phyloP scores from a whole-genome alignment of 2,113 vertebrate genomes.

The Sclerurus mexicanus region DNA sequence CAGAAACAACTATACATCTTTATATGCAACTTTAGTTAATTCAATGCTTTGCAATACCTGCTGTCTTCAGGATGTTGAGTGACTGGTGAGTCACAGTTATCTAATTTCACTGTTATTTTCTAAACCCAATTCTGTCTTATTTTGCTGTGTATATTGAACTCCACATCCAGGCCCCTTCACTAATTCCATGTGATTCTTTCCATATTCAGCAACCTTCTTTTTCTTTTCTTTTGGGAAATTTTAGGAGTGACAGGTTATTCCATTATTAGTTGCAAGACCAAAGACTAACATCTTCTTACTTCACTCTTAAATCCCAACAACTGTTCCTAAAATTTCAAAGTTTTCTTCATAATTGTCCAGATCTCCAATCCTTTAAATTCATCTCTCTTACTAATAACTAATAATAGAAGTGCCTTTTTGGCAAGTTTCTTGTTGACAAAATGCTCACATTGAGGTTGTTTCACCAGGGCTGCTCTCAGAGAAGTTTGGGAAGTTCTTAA shows the following conservation, averaged over 20 bases:
- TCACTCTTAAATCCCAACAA: neutral
- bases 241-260: neutral
- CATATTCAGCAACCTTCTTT: neutral
- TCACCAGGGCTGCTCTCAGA: neutral
- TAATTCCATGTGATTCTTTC: neutral
- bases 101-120: constrained; percentile 12
- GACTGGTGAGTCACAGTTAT: neutral
- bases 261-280: neutral
- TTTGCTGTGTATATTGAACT: neutral
- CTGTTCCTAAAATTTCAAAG: neutral
- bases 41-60: neutral
- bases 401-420: neutral
- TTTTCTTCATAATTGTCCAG: neutral
- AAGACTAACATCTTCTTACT: neutral
- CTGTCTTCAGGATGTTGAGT: neutral
- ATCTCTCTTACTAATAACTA: neutral
- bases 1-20: neutral
- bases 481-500: neutral
- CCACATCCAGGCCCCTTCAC: neutral
- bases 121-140: constrained; percentile 10
- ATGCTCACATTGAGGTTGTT: neutral
- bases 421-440: neutral
- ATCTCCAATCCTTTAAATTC: neutral
- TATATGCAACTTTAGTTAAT: neutral
- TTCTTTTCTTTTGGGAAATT: neutral